Evolutionary conservation across 2,113 vertebrate genomes (phyloP).

Genomic region (Lethenteron camtschaticum): DNA sequence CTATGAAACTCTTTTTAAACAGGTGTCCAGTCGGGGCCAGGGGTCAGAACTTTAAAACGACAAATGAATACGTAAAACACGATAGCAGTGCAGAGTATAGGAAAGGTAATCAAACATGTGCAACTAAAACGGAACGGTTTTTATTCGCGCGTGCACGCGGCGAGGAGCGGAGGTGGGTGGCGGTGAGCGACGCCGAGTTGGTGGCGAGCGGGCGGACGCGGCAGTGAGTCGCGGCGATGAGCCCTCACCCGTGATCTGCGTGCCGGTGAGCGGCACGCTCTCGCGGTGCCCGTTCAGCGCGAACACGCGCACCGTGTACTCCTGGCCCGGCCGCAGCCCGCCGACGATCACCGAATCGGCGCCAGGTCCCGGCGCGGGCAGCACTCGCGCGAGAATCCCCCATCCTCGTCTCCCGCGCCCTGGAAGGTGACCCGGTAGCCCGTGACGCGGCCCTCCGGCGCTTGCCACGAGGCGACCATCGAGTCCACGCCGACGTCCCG

Average conservation of each 20-base stretch:
- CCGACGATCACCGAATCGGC: conserved; percentile 57
- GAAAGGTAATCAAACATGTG: too few relatives aligned
- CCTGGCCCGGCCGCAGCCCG: conserved; percentile 71
- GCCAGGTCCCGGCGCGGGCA: conserved; percentile 45
- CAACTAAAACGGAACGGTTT: too few relatives aligned
- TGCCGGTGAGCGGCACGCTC: conserved; percentile 62
- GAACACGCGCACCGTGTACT: conserved; percentile 88
- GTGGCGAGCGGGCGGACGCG: too few relatives aligned
- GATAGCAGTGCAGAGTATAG: too few relatives aligned
- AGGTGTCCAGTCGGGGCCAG: too few relatives aligned
- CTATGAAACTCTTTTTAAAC: too few relatives aligned
- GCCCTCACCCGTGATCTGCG: conserved; percentile 61
- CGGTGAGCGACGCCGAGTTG: too few relatives aligned
- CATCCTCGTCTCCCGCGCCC: conserved; percentile 80
- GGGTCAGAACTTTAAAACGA: too few relatives aligned
- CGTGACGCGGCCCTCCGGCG: conserved; percentile 70
- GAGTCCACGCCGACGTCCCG: conserved; percentile 73
- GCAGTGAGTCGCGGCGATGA: too few relatives aligned
- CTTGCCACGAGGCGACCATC: conserved; percentile 78
- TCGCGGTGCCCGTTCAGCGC: conserved; percentile 59
- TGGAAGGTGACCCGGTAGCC: conserved; percentile 65
- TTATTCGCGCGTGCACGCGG: too few relatives aligned
- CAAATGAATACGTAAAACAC: too few relatives aligned
- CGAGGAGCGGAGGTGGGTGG: too few relatives aligned
- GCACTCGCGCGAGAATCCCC: conserved; percentile 43